Evolutionary conservation across 2,888 invertebrate species (phyloP), one percentile per base, ranked within the genome.

Genomic region (Theretra japonica): DNA sequence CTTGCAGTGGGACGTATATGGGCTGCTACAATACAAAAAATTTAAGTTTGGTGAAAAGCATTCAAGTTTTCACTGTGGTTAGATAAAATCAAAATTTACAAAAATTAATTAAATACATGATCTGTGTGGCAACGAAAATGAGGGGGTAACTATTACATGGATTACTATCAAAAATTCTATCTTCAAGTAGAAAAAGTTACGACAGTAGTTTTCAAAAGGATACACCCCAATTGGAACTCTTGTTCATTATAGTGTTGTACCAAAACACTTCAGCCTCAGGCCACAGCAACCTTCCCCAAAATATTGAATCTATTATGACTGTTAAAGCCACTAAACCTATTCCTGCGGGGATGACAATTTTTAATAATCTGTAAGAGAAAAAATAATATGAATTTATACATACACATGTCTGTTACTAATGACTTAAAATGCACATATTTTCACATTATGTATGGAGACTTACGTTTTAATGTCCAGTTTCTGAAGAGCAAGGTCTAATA

Each of bases 201-300:
- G 5, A 53, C 4, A 17, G 17, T 53, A n/a, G n/a, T 7, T 23
- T 65, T 25, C 17, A 82, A 95, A 97, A 97, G 97, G 97, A 97
- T 98, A 99, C 99, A 86, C 99, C 99, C 98, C 98, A 99, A 80
- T 98, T 95, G 2, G 98, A 97, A 90, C 99, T 99, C 88, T 98
- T 98, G 89, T 99, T 99, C 72, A 98, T 92, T 69, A 99, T 94
- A 0, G 98, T 97, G 89, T 99, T 99, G 93, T 97, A 99, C 96
- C 97, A 99, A 77, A 99, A 95, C 2, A 99, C 99, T 94, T 99
- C 98, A 19, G 98, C 99, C 95, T 99, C 99, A 0, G 99, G 99
- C 99, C 99, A 99, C 30, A 99, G 83, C 65, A 96, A 87, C 70
- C 98, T 95, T 73, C 96, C 95, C 99, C 99, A 99, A 90, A 99